These are phyloP conservation scores for Vanacampus margaritifer DNA, from an alignment of 2,113 vertebrate species.

Conservation along the genomic window DNA sequence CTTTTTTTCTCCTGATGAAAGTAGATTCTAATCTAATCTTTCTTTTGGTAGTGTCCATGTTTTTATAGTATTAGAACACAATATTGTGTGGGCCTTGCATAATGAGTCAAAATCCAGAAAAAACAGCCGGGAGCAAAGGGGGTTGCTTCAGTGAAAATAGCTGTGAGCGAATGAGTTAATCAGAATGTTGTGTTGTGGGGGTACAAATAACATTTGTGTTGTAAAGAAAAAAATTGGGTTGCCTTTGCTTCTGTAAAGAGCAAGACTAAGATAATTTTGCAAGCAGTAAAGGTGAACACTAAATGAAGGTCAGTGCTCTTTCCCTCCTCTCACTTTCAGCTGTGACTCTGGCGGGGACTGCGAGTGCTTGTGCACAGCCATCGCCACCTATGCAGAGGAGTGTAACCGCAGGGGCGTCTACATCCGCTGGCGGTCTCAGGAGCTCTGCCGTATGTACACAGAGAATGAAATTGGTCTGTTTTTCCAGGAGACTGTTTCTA, in stretches of 20 bases:
- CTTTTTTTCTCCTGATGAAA: too few species aligned
- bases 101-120: too few species aligned
- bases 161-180: too few species aligned
- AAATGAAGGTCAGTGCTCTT: neutral
- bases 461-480: neutral
- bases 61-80: too few species aligned
- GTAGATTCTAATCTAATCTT: too few species aligned
- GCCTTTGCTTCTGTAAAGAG: neutral
- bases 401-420: slow-evolving; percentile 75
- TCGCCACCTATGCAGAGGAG: slow-evolving; percentile 82
- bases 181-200: too few species aligned
- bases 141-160: too few species aligned
- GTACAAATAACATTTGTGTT: too few species aligned
- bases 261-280: neutral
- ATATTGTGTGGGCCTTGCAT: too few species aligned
- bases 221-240: too few species aligned
- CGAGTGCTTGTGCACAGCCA: slow-evolving; percentile 87
- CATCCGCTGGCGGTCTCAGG: slow-evolving; percentile 85
- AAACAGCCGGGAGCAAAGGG: too few species aligned
- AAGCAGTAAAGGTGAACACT: neutral
- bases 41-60: too few species aligned
- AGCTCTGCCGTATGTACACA: slow-evolving; percentile 80
- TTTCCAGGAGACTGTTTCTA: neutral
- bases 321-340: slow-evolving; percentile 28
- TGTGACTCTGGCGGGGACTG: slow-evolving; percentile 85